These are phyloP conservation scores for Diplodus sargus DNA, from an alignment of 2,797 vertebrate genomes.

Conservation along the genomic window DNA sequence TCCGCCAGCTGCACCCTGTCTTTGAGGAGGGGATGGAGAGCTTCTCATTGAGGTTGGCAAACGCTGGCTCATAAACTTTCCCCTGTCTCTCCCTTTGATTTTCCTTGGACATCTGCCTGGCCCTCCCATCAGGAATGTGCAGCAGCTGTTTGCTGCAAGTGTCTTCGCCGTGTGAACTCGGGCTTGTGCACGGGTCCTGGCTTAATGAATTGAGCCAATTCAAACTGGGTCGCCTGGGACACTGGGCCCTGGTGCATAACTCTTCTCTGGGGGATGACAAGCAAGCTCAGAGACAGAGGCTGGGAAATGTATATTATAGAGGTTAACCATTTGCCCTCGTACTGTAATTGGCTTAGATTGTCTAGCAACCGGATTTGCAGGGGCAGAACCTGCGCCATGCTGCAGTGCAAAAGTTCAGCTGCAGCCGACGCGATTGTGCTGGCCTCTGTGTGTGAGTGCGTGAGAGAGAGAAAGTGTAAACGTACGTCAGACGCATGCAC, in stretches of 20 bases:
- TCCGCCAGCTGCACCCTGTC: slow-evolving; percentile 95
- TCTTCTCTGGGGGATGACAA: slow-evolving; percentile 84
- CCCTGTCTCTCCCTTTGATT: slow-evolving; percentile 96
- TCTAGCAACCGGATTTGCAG: slow-evolving; percentile 95
- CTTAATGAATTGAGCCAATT: slow-evolving; percentile 98
- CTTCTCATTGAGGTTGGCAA: slow-evolving; percentile 97
- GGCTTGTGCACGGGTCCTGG: slow-evolving; percentile 86
- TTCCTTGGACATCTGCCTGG: slow-evolving; percentile 99
- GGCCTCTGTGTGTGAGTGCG: slow-evolving; percentile 39
- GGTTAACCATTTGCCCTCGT: slow-evolving; percentile 89
- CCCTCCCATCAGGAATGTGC: slow-evolving; percentile 96
- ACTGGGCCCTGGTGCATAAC: slow-evolving; percentile 81
- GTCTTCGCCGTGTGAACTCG: slow-evolving; percentile 89
- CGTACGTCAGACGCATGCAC: slow-evolving; percentile 44
- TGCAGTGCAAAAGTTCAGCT: slow-evolving; percentile 83
- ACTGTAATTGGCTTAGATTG: slow-evolving; percentile 99
- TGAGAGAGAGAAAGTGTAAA: slow-evolving; percentile 42
- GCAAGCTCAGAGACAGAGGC: slow-evolving; percentile 85
- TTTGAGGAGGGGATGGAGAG: slow-evolving; percentile 92
- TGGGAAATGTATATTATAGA: slow-evolving; percentile 88
- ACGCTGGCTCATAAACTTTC: slow-evolving; percentile 95
- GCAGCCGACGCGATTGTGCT: slow-evolving; percentile 67
- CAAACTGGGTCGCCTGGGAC: slow-evolving; percentile 87
- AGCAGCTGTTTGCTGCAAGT: slow-evolving; percentile 98
- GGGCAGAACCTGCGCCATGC: slow-evolving; percentile 77